These are phyloP conservation scores for Anthopleura sola DNA, from an alignment of 64 coral and sea anemone species.

Conservation along the genomic window DNA sequence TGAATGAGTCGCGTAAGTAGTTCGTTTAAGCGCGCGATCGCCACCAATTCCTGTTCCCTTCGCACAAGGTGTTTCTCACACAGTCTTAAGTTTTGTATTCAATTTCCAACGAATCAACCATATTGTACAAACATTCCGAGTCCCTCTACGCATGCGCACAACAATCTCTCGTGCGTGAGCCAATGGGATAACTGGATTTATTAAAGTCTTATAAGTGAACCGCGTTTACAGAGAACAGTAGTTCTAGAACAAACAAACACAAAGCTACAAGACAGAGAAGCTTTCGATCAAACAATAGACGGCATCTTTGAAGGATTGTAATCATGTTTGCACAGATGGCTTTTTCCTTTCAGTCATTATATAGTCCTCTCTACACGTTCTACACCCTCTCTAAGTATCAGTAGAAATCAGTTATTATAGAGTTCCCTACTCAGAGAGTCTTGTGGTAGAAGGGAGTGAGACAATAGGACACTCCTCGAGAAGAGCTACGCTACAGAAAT, in stretches of 20 bases:
- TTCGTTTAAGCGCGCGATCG: too few relatives aligned
- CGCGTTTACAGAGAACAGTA: neutral
- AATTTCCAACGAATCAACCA: neutral
- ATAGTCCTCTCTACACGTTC: too few relatives aligned
- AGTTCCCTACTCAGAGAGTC: too few relatives aligned
- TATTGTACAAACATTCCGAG: neutral
- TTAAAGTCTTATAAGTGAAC: neutral
- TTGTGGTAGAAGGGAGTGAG: neutral
- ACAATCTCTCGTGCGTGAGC: neutral
- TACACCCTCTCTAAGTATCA: too few relatives aligned
- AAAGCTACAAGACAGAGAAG: neutral
- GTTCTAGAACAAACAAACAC: neutral
- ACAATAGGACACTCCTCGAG: neutral
- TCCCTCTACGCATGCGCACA: neutral
- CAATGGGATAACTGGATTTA: neutral
- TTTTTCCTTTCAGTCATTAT: neutral
- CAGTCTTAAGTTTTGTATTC: neutral
- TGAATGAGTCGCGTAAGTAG: too few relatives aligned
- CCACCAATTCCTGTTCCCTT: too few relatives aligned
- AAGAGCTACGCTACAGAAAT: neutral
- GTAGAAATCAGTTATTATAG: too few relatives aligned
- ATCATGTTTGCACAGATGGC: neutral
- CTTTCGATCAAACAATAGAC: neutral
- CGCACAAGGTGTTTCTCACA: neutral
- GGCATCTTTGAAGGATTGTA: neutral